Conservation (phyloP, 2,888 invertebrate genomes). For the Mythimna ferrago region DNA sequence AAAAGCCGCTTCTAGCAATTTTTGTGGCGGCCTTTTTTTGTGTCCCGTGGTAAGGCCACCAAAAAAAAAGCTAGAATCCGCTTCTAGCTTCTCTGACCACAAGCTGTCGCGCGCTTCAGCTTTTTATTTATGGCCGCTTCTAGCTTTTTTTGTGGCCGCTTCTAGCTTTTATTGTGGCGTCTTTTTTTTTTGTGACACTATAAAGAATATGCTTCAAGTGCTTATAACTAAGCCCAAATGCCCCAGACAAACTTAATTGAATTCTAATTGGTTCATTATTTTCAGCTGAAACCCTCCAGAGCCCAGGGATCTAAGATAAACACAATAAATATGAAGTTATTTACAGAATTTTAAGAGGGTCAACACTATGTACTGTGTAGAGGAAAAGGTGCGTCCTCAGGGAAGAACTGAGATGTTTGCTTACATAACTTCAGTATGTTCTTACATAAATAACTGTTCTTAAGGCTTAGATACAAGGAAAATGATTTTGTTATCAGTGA, state of each 20-base stretch:
- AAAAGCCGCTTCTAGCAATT: too few species aligned
- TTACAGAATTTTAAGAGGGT: conserved; percentile 31
- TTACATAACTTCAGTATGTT: conserved; percentile 3
- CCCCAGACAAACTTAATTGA: conserved; percentile 32
- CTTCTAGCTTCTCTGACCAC: too few species aligned
- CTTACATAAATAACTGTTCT: background rate
- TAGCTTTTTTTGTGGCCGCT: too few species aligned
- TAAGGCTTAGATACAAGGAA: conserved; percentile 1
- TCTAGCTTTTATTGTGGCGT: too few species aligned
- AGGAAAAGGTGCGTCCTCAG: conserved; percentile 19
- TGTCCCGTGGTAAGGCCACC: too few species aligned
- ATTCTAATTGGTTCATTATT: conserved; percentile 51
- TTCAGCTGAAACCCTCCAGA: conserved; percentile 34
- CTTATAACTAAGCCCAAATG: background rate
- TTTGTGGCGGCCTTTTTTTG: too few species aligned
- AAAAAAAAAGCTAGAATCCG: too few species aligned
- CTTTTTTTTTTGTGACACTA: too few species aligned
- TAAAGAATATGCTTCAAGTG: background rate
- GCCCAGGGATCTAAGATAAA: conserved; percentile 19
- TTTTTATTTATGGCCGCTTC: too few species aligned
- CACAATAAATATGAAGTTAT: conserved; percentile 32
- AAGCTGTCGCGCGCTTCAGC: too few species aligned
- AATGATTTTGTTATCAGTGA: conserved; percentile 16
- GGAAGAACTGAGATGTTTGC: conserved; percentile 15
- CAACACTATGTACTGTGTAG: conserved; percentile 5